Base-by-base conservation (phyloP, 2,797 vertebrate species). In the Selene dorsalis region DNA sequence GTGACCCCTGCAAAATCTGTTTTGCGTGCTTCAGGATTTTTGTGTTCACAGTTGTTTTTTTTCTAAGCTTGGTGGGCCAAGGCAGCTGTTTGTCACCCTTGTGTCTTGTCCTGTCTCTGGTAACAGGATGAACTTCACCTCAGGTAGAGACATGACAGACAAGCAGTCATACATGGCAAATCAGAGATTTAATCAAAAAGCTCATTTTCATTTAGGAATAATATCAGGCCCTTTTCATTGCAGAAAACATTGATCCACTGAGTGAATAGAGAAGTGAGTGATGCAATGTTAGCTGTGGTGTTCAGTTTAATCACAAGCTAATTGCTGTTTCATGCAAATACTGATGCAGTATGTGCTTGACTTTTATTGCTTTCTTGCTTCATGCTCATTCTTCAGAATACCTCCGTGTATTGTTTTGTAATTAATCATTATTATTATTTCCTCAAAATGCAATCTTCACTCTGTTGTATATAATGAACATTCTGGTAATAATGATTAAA, bases 251-350 rank as follows among this genome's bases (percentile, higher is more conserved):
- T 13, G 55, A 41, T 47, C 53, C 73, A 43, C 8, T 8, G 41
- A 68, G 28, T 80, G 75, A 60, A 52, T 13, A 38, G 14, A 41
- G 55, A 22, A 75, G 55, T 3, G 24, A 65, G 2, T 55, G 63
- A 58, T 70, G 71, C 71, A 73, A 43, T 24, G 48, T 53, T 83
- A 55, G 52, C 47, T 62, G 55, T 84, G 64, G 47, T 69, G 20
- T 73, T 66, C 28, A 18, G 58, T 80, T 70, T 84, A 80, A 75
- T 86, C 73, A 64, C 17, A 14, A 61, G 53, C 64, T 89, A 85
- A 88, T 81, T 85, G 70, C 50, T 67, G 47, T 77, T 88, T 89
- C 78, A 89, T 87, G 70, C 77, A 80, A 88, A 82, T 86, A 45
- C 65, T 32, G 62, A 75, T 78, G 60, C 73, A 70, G 72, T 45